Evolutionary conservation across 2,888 invertebrate genomes (phyloP), one percentile per base, ranked within the genome.

Genomic region (Synanthedon andrenaeformis): DNA sequence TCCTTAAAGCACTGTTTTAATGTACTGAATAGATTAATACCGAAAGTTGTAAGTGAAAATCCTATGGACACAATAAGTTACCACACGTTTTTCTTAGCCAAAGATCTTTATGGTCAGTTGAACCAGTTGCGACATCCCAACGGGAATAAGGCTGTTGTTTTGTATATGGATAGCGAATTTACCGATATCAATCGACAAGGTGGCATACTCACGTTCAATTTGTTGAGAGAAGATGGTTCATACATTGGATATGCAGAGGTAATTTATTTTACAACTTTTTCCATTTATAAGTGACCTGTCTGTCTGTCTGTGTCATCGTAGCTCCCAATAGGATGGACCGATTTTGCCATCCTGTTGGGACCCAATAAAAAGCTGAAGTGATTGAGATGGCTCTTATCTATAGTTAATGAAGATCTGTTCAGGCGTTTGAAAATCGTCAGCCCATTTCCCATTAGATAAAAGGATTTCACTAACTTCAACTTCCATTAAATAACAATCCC

Each of bases 221-320:
- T 98, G 54, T 72, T 92, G 10, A 90, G 96, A 61, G 88, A 91
- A 45, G 92, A 93, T 82, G 95, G 95, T 23, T 89, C 91, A 49
- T 93, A 90, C 75, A 91, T 98, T 63, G 98, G 98, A 52, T 99
- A 93, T 85, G 90, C 94, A 57, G 96, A 98, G 90, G 95, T 95
- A 78, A 68, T 59, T 60, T 53, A 10, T 42, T 23, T 6, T 45
- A 45, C 6, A 45, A 45, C 14, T 45, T 13, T 13, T 6, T 45
- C 45, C 6, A 45, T 23, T 23, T 23, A 23, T 23, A 23, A 23
- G 1, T 23, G 23, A 23, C 23, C 23, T 23, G 23, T 23, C 5
- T 23, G 23, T 23, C 23, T 23, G 23, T 23, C 23, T 23, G 23
- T 23, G 23, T 23, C 4, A 23, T 19, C 19, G 19, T 23, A 23